These are phyloP conservation scores for Gymnodraco acuticeps DNA, from an alignment of 2,797 vertebrate genomes.

Conservation along the genomic window DNA sequence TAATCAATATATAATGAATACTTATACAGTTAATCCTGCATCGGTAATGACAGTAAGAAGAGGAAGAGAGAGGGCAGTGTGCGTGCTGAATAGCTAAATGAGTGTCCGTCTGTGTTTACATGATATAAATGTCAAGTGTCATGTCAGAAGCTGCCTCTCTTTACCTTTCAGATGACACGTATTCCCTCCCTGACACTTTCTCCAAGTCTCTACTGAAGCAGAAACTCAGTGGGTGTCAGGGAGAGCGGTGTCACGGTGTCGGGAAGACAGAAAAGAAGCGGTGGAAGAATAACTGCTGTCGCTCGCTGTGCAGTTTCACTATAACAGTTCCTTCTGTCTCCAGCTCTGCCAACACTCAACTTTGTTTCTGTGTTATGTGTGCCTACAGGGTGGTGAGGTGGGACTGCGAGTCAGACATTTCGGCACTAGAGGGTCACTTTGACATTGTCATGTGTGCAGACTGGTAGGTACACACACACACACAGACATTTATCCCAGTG, in stretches of 20 bases:
- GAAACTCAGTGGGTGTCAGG: conserved; percentile 72
- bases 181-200: conserved; percentile 55
- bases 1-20: too few relatives aligned
- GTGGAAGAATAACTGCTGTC: conserved; percentile 13
- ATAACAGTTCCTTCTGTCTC: conserved; percentile 8
- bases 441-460: conserved; percentile 98
- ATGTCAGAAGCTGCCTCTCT: conserved; percentile 64
- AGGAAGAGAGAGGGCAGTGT: conserved; percentile 16
- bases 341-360: conserved; percentile 15
- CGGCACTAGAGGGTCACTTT: conserved; percentile 95
- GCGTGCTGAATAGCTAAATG: conserved; percentile 10
- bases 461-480: conserved; percentile 89
- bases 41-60: background rate
- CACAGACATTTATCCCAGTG: conserved; percentile 65
- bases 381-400: conserved; percentile 93
- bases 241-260: conserved; percentile 42
- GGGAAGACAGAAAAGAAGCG: conserved; percentile 26
- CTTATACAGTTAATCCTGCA: background rate
- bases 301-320: conserved; percentile 19
- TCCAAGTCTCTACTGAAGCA: conserved; percentile 61
- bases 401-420: conserved; percentile 97
- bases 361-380: conserved; percentile 52
- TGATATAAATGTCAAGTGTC: conserved; percentile 85
- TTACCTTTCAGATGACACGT: conserved; percentile 65
- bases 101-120: conserved; percentile 27